phyloP scores from a whole-genome alignment of 2,888 invertebrate genomes.

The Trichopoda pennipes region DNA sequence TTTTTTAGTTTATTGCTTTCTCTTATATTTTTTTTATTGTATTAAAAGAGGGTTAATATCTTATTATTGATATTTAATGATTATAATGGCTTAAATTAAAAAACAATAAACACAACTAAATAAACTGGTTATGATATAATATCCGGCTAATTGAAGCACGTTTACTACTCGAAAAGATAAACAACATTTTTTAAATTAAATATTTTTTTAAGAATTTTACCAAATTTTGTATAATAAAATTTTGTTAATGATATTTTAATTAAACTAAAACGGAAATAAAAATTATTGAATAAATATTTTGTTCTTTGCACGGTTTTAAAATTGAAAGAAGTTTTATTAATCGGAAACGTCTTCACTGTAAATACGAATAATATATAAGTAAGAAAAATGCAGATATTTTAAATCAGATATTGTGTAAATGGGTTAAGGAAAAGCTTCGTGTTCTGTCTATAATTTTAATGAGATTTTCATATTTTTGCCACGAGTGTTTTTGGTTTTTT shows the following conservation, averaged over 20 bases:
- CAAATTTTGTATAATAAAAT: not conserved
- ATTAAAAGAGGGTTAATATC: constrained; percentile 61
- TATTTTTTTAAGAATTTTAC: not conserved
- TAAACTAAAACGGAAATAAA: constrained; percentile 27
- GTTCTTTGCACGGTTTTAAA: no score
- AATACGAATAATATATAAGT: no score
- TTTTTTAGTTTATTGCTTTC: constrained; percentile 25
- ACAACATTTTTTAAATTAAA: not conserved
- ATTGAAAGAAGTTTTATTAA: no score
- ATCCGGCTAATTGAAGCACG: constrained; percentile 50
- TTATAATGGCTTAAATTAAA: constrained; percentile 38
- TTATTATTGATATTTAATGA: constrained; percentile 68
- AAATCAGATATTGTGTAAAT: no score
- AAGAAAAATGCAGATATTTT: no score
- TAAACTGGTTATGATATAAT: constrained; percentile 58
- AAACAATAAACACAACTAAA: constrained; percentile 26
- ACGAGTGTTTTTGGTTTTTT: no score
- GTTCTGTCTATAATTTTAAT: no score
- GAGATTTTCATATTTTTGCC: no score
- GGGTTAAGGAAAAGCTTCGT: no score
- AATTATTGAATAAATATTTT: not conserved
- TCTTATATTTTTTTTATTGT: constrained; percentile 40
- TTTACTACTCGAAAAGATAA: not conserved
- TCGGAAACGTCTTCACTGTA: not conserved
- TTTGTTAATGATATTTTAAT: constrained; percentile 21